A percentile compares a stretch with the other conserved stretches of the same genome.
These are phyloP conservation scores for Diprion similis DNA, from an alignment of 1,140 invertebrate species.

Conservation along the genomic window DNA sequence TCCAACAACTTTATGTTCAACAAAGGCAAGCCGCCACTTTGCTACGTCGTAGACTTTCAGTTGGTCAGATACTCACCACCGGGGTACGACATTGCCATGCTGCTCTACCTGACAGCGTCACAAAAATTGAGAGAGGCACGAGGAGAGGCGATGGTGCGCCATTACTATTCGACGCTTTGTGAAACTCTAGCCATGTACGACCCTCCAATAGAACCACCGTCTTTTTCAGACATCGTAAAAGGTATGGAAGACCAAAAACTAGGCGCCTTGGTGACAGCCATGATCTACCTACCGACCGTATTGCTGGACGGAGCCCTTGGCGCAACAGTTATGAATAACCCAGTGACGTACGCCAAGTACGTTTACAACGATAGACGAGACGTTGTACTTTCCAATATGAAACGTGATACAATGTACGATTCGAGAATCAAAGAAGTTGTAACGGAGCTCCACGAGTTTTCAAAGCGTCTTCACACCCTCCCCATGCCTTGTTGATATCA, in stretches of 20 bases:
- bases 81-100: conserved; percentile 57
- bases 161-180: conserved; percentile 49
- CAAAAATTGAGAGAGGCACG: conserved; percentile 42
- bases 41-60: conserved; percentile 69
- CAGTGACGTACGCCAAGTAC: conserved; percentile 37
- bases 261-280: conserved; percentile 43
- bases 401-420: conserved; percentile 39
- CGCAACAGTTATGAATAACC: conserved; percentile 34
- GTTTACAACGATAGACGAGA: conserved; percentile 38
- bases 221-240: conserved; percentile 44
- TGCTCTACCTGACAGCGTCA: conserved; percentile 50
- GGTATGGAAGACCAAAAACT: conserved; percentile 50
- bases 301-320: conserved; percentile 43
- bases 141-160: conserved; percentile 41
- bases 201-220: conserved; percentile 29
- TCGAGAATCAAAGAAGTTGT: conserved; percentile 41
- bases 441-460: conserved; percentile 47
- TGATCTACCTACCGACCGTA: conserved; percentile 45
- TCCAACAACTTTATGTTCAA: conserved; percentile 67
- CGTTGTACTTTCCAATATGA: conserved; percentile 37
- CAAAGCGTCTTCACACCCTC: conserved; percentile 36
- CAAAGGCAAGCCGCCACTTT: conserved; percentile 50
- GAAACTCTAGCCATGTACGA: conserved; percentile 29
- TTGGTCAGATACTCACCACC: conserved; percentile 61
- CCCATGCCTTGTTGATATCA: conserved; percentile 27